A percentile compares a stretch with the other conserved stretches of the same genome.
Evolutionary conservation across 2,797 vertebrate species (phyloP).

Genomic region (Aldrovandia affinis): DNA sequence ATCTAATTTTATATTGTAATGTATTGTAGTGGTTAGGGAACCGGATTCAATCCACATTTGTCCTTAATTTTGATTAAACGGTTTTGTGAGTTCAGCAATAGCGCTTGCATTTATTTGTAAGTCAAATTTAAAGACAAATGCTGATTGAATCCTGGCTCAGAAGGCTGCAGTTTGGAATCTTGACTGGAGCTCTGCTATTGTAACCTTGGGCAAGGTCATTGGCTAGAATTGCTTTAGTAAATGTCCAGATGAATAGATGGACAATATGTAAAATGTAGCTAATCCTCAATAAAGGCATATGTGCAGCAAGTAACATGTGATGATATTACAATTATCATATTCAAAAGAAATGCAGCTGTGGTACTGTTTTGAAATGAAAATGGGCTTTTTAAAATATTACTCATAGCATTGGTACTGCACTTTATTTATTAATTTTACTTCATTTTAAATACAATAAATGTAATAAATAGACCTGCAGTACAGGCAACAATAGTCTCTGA

Average conservation of each 20-base stretch:
- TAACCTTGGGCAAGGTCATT: not conserved
- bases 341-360: not conserved
- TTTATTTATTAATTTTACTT: not conserved
- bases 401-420: not conserved
- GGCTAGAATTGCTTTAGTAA: not conserved
- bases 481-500: not conserved
- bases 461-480: not conserved
- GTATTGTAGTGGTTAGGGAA: not conserved
- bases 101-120: not conserved
- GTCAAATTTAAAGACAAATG: not conserved
- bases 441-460: slow-evolving; percentile 6
- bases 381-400: not conserved
- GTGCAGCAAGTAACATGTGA: no score
- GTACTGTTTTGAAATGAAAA: not conserved
- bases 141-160: not conserved
- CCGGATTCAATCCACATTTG: not conserved
- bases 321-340: not conserved
- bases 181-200: not conserved
- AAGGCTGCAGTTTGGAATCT: not conserved
- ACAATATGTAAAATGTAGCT: no score
- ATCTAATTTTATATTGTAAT: not conserved
- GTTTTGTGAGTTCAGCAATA: not conserved
- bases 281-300: no score
- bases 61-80: not conserved
- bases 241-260: not conserved